Evolutionary conservation across 2,888 invertebrate genomes (phyloP), one percentile per base, ranked within the genome.

Genomic region (Dynastes hyllus): DNA sequence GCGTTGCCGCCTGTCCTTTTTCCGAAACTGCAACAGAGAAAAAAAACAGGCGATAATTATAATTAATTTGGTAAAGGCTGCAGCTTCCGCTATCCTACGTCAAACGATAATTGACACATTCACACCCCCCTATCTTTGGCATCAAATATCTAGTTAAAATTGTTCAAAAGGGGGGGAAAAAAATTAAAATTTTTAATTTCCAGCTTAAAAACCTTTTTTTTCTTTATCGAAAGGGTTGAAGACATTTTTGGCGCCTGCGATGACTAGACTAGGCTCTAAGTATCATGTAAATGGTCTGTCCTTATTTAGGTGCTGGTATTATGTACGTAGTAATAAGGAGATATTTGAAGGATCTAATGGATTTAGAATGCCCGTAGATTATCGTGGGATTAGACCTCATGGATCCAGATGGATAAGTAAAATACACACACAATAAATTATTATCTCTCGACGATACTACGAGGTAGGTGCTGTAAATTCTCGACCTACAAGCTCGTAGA

Each of bases 1-100:
- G 94, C 93, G 88, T 94, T 94, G 87, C 94, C 94, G 81, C 94
- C 93, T 85, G 93, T 94, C 86, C 95, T 91, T 89, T 95, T 95
- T 84, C 95, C 96, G 90, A 96, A 95, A 91, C 96, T 96, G 91
- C 78, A 94, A 92, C 84, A 88, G 83, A 84, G 82, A 84, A 81
- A 82, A 45, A 63, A 81, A 82, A 45, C 22, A 32, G 27, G 27
- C 22, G 13, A 63, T 63, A 40, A 67, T 67, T 67, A 63, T 63
- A 40, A 67, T 67, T 67, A 45, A 67, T 45, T 50, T 16, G 9
- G 45, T 22, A 45, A 67, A 45, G 55, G 16, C n/a, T 50, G 11
- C 65, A 5, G 37, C 29, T 55, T 55, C 55, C 22, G 22, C 16
- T 6, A n/a, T n/a, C 22, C 55, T 11, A 29, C 27, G 27, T 63